Base-by-base conservation (phyloP, 1,140 invertebrate genomes). In the Bactericera cockerelli region DNA sequence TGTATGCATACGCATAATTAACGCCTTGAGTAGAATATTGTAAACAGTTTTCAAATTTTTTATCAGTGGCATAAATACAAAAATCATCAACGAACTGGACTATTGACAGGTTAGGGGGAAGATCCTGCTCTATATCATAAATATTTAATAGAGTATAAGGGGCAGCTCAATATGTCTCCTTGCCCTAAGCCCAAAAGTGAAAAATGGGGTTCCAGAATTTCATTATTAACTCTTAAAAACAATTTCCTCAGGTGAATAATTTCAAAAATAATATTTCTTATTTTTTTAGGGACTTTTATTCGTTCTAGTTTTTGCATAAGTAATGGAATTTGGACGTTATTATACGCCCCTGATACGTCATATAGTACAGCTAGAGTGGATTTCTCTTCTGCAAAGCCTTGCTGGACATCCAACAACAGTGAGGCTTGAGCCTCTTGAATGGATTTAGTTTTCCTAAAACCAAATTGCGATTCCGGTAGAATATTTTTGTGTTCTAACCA, bases 351-450 rank as follows among this genome's bases (percentile, higher is more conserved):
- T 19, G 3, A 6, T 16, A 49, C n/a, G 19, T 49, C 42, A 16
- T 49, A 49, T 19, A 49, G 22, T 4, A 49, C 42, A 8, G 42
- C 42, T 19, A 49, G 42, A 49, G 42, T 49, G 3, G 42, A 49
- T 49, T 49, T 49, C n/a, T 49, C 8, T 49, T 49, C 42, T 16
- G 19, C 6, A 49, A 49, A 49, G 8, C 42, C 42, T 49, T 49
- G 42, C 4, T 49, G 42, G 8, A 49, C 19, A 22, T 49, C 42
- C 4, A 49, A 4, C 19, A 49, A n/a, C 3, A 49, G 22, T 4
- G 42, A 49, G 3, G 42, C 42, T 16, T 49, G 42, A 22, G 42
- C 42, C n/a, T 49, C 42, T 49, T 49, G 42, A 22, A 49, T 49
- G 6, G 42, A 49, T n/a, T n/a, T 4, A 22, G 42, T 49, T 49